These are phyloP conservation scores for Halcyon leucocephala DNA, from an alignment of 2,797 vertebrate species.

Conservation along the genomic window DNA sequence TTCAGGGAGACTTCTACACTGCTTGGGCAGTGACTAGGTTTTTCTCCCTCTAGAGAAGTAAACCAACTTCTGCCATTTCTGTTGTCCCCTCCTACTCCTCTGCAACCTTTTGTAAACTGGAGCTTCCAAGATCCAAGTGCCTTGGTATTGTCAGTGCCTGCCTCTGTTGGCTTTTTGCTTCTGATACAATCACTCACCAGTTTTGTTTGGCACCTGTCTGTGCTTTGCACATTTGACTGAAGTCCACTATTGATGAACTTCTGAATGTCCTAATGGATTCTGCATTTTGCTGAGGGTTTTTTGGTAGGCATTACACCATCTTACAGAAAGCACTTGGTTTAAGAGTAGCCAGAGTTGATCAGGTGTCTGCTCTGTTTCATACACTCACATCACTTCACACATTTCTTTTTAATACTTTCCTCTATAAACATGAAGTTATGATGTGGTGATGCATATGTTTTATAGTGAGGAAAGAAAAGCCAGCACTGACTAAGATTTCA, in stretches of 20 bases:
- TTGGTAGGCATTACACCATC: not conserved
- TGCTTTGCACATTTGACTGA: not conserved
- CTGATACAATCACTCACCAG: not conserved
- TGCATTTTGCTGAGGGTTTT: not conserved
- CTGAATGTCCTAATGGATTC: fast-evolving
- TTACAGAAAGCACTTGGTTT: not conserved
- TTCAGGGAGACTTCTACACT: not conserved
- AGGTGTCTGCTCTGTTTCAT: not conserved
- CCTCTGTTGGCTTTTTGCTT: not conserved
- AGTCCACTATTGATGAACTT: not conserved
- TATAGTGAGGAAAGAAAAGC: not conserved
- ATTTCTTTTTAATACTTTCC: not conserved
- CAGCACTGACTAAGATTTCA: constrained; percentile 8
- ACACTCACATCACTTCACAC: not conserved
- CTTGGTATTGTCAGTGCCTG: not conserved
- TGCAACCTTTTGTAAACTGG: not conserved
- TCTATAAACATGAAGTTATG: not conserved
- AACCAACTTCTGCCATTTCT: not conserved
- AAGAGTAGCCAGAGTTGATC: not conserved
- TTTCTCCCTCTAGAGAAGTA: not conserved
- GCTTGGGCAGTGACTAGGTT: not conserved
- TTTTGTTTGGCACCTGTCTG: not conserved
- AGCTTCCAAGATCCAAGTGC: not conserved
- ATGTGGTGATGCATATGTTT: not conserved
- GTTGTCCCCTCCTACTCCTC: not conserved